Base-by-base conservation (phyloP, 2,113 vertebrate genomes). In the Pseudorasbora parva region DNA sequence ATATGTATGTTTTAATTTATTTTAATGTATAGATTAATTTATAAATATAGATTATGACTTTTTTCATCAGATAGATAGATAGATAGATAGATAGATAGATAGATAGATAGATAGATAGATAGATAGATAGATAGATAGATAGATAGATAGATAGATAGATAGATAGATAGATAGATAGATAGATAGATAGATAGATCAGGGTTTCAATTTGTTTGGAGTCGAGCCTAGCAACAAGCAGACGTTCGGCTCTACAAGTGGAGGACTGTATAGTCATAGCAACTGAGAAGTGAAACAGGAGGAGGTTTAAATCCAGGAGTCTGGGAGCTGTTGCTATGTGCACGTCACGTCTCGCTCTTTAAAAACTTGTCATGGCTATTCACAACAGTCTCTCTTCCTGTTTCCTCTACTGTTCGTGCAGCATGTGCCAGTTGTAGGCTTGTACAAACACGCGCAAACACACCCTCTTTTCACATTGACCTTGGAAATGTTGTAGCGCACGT, bases 281-380 rank as follows among this genome's bases (percentile, higher is more conserved):
- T 10, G 60, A 37, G 25, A 41, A 76, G 9, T 75, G 77, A 87
- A 81, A 84, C 47, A 45, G 41, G 25, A 57, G 60, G 37, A 84
- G 30, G 41, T 73, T 37, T 51, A 43, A 80, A 79, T 64, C 17
- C 37, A 1, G 21, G 15, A 51, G 30, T 73, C 59, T 80, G 45
- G 7, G 17, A 51, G 66, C 77, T 59, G 84, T 85, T 77, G 78
- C 84, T 85, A 76, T 69, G 60, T 43, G 72, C 43, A 69, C 19
- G 30, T 81, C 64, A 47, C 27, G 8, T 51, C 49, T 37, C 21
- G 14, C 49, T 62, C 14, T n/a, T 77, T 78, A 74, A 81, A n/a
- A 68, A 79, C 14, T 12, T 41, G 9, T 43, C 57, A 47, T 25
- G 73, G 54, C 23, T 41, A 30, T 68, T 45, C 41, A 81, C 25